Conservation (phyloP, 2,888 invertebrate species). For the Cerastoderma edule region DNA sequence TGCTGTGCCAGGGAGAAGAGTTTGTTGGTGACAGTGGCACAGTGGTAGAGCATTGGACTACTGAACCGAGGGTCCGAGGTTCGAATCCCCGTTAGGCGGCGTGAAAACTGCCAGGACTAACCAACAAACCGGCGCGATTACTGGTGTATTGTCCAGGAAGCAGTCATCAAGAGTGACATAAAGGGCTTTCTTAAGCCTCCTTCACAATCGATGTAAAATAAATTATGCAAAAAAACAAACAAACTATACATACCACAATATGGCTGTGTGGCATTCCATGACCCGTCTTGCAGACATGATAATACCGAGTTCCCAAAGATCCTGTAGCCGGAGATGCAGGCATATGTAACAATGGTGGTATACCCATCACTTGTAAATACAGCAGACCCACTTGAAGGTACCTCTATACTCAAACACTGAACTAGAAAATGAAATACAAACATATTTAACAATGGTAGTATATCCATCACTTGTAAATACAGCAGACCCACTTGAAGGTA, state of each 20-base stretch:
- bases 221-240: not conserved
- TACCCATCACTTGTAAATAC: conserved; percentile 25
- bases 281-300: conserved; percentile 34
- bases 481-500: conserved; percentile 31
- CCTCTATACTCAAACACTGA: conserved; percentile 16
- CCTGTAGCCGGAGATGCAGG: conserved; percentile 38
- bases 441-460: conserved; percentile 27
- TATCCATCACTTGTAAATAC: conserved; percentile 25
- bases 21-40: too few relatives aligned
- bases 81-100: too few relatives aligned
- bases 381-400: conserved; percentile 31
- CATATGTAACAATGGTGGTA: conserved; percentile 27
- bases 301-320: conserved; percentile 28
- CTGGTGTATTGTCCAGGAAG: too few relatives aligned
- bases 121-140: too few relatives aligned
- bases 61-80: too few relatives aligned
- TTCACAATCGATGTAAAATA: too few relatives aligned
- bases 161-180: too few relatives aligned
- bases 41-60: too few relatives aligned
- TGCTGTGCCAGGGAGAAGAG: too few relatives aligned
- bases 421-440: conserved; percentile 39
- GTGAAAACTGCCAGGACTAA: too few relatives aligned
- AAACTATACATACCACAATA: conserved; percentile 39
- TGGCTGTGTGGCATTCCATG: conserved; percentile 41
- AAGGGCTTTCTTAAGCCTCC: too few relatives aligned